Evolutionary conservation across 1,140 invertebrate species (phyloP), one percentile per base, ranked within the genome.

Genomic region (Agrilus planipennis): DNA sequence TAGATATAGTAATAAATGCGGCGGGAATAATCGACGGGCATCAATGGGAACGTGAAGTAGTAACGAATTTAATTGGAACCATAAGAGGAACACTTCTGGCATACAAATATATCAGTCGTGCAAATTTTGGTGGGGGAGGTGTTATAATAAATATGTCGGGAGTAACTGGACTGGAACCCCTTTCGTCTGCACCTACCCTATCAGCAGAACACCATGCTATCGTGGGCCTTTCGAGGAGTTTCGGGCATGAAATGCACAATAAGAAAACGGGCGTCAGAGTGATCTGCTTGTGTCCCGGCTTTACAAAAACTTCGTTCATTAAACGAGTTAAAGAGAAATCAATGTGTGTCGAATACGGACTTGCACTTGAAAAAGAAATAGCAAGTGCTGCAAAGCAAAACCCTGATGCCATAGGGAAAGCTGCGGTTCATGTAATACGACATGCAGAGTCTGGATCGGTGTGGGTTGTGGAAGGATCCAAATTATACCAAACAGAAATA

Each of bases 261-360:
- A 63, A 66, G 25, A 50, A 61, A 36, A 68, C 66, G 3, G 69
- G 71, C 0, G 62, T 74, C n/a, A 58, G 66, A 40, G 67, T 73
- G 2, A 67, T 73, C 30, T 64, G 64, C 17, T 52, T 75, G 15
- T 74, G 72, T 52, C 67, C 70, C 34, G 66, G 64, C 32, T 60
- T 65, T 10, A 75, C 72, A 0, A 60, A 66, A 11, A 67, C 63
- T 1, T 61, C 63, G 47, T 56, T 68, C 32, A 55, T 68, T 6
- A 58, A 64, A 36, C 62, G 70, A 41, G 56, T 69, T 22, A 57
- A 61, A 21, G 65, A 69, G 42, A 62, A 65, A 22, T 44, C 44
- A 6, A 43, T 56, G 34, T 49, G 47, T 15, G 21, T 32, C 7
- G 17, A 38, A 16, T 41, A 57, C 45, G 51, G 49, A 1, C 42